Evolutionary conservation across 1,140 invertebrate genomes (phyloP), one percentile per base, ranked within the genome.

Genomic region (Saccostrea cuccullata): DNA sequence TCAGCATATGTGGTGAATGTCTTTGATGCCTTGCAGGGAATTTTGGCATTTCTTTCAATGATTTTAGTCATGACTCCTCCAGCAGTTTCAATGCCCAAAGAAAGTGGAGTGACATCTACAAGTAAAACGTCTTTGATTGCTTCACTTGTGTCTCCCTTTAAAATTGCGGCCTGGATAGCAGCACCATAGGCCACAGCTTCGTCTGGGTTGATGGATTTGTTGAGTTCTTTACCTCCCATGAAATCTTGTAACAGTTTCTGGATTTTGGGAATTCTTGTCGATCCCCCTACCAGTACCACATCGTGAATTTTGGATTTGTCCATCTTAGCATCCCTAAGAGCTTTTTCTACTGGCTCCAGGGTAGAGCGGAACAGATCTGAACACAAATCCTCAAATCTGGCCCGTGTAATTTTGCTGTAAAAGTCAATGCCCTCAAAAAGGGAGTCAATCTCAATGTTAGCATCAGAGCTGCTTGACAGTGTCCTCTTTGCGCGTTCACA

Each of bases 221-320:
- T 47, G 6, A 47, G 47, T 47, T 47, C 47, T 47, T 47, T 47
- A 11, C 47, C 60, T 67, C 15, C 47, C 47, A 47, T 47, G 47
- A 47, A 47, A 98, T 98, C 98, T 93, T 98, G 97, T 77, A 99
- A 95, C 77, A 99, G 96, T 93, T 98, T 98, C 95, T 99, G 98
- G 85, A 99, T 98, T 95, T 99, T 99, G 55, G 99, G 99, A 92
- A 99, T 99, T 95, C 98, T 97, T 55, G 98, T 99, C n/a, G 98
- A 99, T 64, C 98, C 99, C 90, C 99, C 99, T 67, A 99, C 98
- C n/a, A 99, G 95, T 56, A 99, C 98, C 90, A 99, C 98, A 92
- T 99, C 99, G 92, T 99, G 96, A 90, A 99, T 98, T 89, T 97
- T 96, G n/a, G 97, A 95, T 95, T 99, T 99, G 95, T 98, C 98